phyloP scores from a whole-genome alignment of 2,113 vertebrate genomes.

The Siniperca knerii region DNA sequence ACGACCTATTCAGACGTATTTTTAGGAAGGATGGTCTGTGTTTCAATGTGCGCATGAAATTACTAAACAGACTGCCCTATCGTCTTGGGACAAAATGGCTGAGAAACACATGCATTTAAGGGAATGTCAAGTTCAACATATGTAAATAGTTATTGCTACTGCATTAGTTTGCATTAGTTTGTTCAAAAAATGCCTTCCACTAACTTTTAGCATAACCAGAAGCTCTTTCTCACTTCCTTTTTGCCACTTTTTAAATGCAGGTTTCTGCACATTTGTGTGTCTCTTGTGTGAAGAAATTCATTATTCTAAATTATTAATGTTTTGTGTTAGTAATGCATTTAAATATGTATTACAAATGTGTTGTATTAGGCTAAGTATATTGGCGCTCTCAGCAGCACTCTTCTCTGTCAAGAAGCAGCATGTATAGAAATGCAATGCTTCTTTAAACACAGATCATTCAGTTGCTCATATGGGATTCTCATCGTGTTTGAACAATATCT shows the following conservation, averaged over 20 bases:
- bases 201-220: background rate
- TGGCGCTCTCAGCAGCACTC: background rate
- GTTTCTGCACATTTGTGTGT: background rate
- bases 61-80: background rate
- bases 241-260: background rate
- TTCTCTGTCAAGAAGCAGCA: background rate
- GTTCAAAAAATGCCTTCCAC: background rate
- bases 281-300: background rate
- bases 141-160: slow-evolving; percentile 2
- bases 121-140: background rate
- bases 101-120: background rate
- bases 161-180: background rate
- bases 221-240: background rate
- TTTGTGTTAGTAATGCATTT: background rate
- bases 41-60: background rate
- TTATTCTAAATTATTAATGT: background rate
- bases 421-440: background rate
- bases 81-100: background rate
- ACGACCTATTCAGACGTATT: too few relatives aligned
- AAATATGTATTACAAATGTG: background rate
- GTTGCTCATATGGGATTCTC: slow-evolving; percentile 12
- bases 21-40: too few relatives aligned
- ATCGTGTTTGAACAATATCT: slow-evolving; percentile 12
- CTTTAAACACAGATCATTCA: background rate
- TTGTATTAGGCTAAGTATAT: background rate